Evolutionary conservation across 2,797 vertebrate genomes (phyloP).

Genomic region (Muraenolepis orangiensis): DNA sequence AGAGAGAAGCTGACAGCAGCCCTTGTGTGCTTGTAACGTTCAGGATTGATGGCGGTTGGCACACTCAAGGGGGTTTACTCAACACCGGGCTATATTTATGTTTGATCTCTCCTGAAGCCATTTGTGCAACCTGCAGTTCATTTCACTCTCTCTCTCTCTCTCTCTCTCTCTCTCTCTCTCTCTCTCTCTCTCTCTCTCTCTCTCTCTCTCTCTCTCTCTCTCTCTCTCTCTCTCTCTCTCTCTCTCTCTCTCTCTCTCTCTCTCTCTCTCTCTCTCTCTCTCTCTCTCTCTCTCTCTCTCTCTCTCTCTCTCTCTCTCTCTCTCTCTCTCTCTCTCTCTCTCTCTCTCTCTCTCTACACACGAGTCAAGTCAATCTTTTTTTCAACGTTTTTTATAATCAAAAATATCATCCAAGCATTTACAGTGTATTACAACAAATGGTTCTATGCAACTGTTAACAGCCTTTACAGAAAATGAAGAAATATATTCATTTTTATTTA

Average conservation of each 20-base stretch:
- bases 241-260: neutral
- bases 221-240: neutral
- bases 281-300: neutral
- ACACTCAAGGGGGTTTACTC: conserved; percentile 26
- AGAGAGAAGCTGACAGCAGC: conserved; percentile 10
- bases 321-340: neutral
- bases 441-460: conserved; percentile 70
- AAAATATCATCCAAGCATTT: conserved; percentile 81
- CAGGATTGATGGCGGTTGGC: conserved; percentile 13
- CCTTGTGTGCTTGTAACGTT: neutral
- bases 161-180: neutral
- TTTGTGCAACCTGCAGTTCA: neutral
- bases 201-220: neutral
- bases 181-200: neutral
- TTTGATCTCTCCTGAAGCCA: neutral
- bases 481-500: conserved; percentile 73
- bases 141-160: neutral
- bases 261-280: neutral
- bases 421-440: conserved; percentile 78
- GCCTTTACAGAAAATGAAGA: conserved; percentile 79
- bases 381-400: conserved; percentile 70
- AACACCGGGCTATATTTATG: neutral
- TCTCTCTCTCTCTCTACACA: conserved; percentile 5
- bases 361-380: conserved; percentile 17
- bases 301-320: neutral